phyloP scores from a whole-genome alignment of 2,888 invertebrate species.

The Heliconius sara region DNA sequence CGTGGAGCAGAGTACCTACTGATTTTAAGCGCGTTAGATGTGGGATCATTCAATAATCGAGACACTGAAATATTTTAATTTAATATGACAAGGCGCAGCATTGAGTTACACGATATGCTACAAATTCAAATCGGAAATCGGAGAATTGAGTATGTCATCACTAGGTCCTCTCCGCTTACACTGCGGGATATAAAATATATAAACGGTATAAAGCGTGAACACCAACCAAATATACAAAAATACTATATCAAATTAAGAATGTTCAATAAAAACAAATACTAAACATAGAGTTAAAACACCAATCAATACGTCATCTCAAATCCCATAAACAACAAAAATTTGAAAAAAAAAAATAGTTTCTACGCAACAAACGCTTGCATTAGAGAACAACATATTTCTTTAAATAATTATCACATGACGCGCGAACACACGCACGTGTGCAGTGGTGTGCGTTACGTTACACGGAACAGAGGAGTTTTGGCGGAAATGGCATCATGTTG shows the following conservation, averaged over 20 bases:
- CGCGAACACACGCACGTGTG: conserved; percentile 19
- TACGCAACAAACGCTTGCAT: not conserved
- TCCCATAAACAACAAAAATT: too few relatives aligned
- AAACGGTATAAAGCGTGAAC: not conserved
- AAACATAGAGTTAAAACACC: not conserved
- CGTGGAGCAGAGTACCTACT: too few relatives aligned
- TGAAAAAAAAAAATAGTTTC: not conserved
- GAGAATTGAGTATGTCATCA: too few relatives aligned
- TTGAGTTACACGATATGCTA: not conserved
- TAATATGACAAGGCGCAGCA: not conserved
- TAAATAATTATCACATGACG: conserved; percentile 24
- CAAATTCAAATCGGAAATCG: too few relatives aligned
- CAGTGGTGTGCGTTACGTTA: not conserved
- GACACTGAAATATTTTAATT: too few relatives aligned
- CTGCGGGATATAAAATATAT: too few relatives aligned
- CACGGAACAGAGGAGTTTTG: not conserved
- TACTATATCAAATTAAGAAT: too few relatives aligned
- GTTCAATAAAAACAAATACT: too few relatives aligned
- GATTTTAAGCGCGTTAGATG: too few relatives aligned
- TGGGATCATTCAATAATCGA: too few relatives aligned
- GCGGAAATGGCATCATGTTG: not conserved
- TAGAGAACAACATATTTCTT: not conserved
- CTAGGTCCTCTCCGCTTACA: too few relatives aligned
- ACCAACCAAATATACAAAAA: not conserved
- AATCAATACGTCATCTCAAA: too few relatives aligned